Conservation (phyloP, 2,113 vertebrate species). For the Calidris pugnax region DNA sequence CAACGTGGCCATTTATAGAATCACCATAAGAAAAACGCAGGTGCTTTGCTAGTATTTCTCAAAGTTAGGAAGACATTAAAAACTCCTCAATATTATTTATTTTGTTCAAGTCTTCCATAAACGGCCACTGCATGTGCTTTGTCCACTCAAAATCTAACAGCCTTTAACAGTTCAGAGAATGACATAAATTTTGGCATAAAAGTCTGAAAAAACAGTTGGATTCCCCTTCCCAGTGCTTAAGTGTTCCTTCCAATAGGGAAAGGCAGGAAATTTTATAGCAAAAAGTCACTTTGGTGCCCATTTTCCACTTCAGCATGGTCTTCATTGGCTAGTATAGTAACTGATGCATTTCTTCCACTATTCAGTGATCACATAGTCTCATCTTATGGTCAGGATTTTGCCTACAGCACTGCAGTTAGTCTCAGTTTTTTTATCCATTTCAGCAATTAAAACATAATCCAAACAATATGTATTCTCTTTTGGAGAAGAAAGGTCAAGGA, state of each 20-base stretch:
- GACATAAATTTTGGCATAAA: not conserved
- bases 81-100: not conserved
- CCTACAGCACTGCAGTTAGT: not conserved
- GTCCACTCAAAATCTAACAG: slow-evolving; percentile 58
- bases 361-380: not conserved
- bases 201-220: not conserved
- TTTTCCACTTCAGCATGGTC: not conserved
- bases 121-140: not conserved
- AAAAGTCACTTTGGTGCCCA: not conserved
- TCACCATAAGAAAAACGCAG: not conserved
- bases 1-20: slow-evolving; percentile 39
- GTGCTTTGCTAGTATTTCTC: not conserved
- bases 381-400: not conserved
- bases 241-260: not conserved
- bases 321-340: not conserved
- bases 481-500: not conserved
- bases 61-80: not conserved
- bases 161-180: slow-evolving; percentile 59
- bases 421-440: not conserved
- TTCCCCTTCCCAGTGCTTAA: not conserved
- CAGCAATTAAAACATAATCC: not conserved
- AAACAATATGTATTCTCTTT: not conserved
- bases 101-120: slow-evolving; percentile 11
- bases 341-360: not conserved
- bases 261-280: not conserved